A percentile compares a stretch with the other conserved stretches of the same genome.
Evolutionary conservation across 2,888 invertebrate genomes (phyloP).

Genomic region (Drosophila diplacantha): DNA sequence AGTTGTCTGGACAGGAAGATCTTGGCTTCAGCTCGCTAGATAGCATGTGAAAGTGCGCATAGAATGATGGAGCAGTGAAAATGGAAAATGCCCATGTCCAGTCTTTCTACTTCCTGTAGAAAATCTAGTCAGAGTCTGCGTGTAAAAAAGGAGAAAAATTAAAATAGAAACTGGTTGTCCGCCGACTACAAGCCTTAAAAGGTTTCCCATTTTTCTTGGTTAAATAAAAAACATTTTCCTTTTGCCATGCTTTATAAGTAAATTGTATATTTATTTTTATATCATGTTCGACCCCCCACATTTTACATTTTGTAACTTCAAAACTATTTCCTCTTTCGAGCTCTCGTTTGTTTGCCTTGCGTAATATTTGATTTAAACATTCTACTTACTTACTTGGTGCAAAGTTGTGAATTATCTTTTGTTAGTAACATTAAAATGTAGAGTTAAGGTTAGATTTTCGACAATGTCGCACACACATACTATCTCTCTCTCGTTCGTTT

Average conservation of each 20-base stretch:
- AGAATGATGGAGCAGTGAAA: constrained; percentile 43
- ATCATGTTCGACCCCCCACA: constrained; percentile 18
- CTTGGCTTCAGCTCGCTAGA: constrained; percentile 15
- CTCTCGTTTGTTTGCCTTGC: constrained; percentile 27
- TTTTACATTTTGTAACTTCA: constrained; percentile 22
- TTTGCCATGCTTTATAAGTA: constrained; percentile 38
- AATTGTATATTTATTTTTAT: constrained; percentile 51
- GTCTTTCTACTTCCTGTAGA: constrained; percentile 52
- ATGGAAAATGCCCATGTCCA: constrained; percentile 44
- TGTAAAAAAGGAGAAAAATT: constrained; percentile 11
- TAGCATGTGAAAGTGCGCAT: constrained; percentile 59
- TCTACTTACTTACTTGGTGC: constrained; percentile 61
- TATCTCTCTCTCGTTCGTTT: constrained; percentile 37
- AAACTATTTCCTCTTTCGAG: constrained; percentile 13
- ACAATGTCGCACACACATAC: constrained; percentile 48
- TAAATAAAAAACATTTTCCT: constrained; percentile 6
- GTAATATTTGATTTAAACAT: constrained; percentile 54
- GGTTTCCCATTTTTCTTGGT: constrained; percentile 3
- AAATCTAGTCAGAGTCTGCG: constrained; percentile 20
- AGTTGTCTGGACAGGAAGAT: constrained; percentile 64
- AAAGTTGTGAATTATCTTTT: constrained; percentile 37
- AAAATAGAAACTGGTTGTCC: constrained; percentile 17
- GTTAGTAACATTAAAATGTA: constrained; percentile 48
- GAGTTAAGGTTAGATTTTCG: constrained; percentile 44
- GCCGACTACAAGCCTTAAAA: constrained; percentile 7